These are phyloP conservation scores for Pteropus alecto DNA, from an alignment of 2,113 vertebrate genomes.

Conservation along the genomic window DNA sequence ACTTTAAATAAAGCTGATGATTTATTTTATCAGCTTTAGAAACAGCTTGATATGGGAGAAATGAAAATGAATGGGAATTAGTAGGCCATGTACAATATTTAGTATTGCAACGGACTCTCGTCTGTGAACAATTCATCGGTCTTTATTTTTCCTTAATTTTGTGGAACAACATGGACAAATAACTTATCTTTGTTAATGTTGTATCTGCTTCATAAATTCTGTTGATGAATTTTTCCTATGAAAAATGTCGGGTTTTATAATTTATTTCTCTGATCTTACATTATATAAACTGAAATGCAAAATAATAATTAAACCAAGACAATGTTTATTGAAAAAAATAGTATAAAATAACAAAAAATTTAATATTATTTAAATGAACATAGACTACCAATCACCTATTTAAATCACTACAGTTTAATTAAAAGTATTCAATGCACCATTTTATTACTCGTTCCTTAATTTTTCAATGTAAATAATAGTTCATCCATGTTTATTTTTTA, in stretches of 20 bases:
- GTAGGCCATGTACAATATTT: fast-evolving
- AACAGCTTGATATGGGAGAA: neutral
- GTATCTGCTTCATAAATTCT: neutral
- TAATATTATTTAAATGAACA: neutral
- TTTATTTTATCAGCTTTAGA: neutral
- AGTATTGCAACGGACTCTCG: neutral
- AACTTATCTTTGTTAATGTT: neutral
- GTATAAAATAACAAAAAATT: neutral
- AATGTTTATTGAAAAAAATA: neutral
- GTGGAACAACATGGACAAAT: neutral
- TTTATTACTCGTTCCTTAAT: neutral
- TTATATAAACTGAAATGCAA: neutral
- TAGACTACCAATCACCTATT: neutral
- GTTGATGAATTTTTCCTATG: neutral
- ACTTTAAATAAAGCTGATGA: neutral
- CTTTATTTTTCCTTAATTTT: neutral
- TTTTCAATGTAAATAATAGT: neutral
- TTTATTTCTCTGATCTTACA: neutral
- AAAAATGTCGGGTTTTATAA: neutral
- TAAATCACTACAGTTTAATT: neutral
- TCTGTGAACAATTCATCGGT: neutral
- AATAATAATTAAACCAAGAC: neutral
- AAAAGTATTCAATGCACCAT: neutral
- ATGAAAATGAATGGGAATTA: neutral
- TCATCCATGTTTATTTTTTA: neutral